Evolutionary conservation across 2,888 invertebrate genomes (phyloP).

Genomic region (Drosophila tripunctata): DNA sequence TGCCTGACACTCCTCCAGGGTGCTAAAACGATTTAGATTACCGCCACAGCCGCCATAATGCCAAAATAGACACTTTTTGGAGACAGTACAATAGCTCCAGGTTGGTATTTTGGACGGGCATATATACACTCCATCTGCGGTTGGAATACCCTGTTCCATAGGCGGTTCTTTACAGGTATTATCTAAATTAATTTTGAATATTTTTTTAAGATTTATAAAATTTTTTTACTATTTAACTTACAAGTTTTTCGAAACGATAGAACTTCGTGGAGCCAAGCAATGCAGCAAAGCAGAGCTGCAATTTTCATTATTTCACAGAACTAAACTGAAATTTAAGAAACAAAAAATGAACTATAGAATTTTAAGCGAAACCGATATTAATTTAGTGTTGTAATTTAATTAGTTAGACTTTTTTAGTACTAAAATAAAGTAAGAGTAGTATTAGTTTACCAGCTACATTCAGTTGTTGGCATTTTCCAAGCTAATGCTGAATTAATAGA

Average conservation of each 20-base stretch:
- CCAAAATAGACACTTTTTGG: background rate
- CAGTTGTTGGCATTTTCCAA: no score
- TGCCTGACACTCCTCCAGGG: background rate
- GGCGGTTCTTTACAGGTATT: background rate
- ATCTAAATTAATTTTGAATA: background rate
- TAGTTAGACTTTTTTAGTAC: background rate
- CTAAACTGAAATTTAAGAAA: no score
- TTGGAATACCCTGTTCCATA: background rate
- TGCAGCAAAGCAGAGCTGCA: background rate
- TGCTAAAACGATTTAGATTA: constrained; percentile 1
- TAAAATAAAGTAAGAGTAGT: no score
- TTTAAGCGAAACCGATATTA: no score
- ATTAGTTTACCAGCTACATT: background rate
- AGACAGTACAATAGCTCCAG: background rate
- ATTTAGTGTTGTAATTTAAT: background rate
- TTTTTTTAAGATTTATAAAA: background rate
- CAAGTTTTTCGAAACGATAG: background rate
- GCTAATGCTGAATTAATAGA: background rate
- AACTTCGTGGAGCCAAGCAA: background rate
- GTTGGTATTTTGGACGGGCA: background rate
- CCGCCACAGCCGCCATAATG: constrained; percentile 1
- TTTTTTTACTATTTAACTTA: background rate
- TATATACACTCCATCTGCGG: rapidly evolving
- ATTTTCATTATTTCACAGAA: background rate
- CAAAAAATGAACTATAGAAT: no score